Evolutionary conservation across 2,113 vertebrate genomes (phyloP).

Genomic region (Ginglymostoma cirratum): DNA sequence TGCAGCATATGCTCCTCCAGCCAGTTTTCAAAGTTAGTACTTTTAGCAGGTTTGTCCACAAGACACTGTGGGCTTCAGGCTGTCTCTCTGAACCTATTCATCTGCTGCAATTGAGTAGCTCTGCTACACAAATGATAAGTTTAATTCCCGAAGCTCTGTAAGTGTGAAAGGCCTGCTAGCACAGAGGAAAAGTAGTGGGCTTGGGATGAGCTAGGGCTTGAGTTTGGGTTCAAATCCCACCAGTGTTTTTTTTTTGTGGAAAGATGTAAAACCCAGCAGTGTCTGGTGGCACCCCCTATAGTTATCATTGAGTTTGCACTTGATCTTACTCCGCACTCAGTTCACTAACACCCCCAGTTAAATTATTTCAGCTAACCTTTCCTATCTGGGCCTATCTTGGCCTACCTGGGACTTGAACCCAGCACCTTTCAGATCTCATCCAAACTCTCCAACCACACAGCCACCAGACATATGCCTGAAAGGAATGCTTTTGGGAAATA

Average conservation of each 20-base stretch:
- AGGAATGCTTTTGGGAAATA: neutral
- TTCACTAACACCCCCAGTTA: neutral
- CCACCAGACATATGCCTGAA: neutral
- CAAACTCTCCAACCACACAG: neutral
- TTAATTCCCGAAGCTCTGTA: neutral
- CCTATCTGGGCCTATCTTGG: neutral
- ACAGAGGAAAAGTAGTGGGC: neutral
- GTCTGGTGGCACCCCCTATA: neutral
- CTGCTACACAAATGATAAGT: neutral
- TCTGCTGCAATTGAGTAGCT: neutral
- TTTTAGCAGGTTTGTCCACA: neutral
- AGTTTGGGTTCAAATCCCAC: neutral
- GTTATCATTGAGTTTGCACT: neutral
- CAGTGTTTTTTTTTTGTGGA: neutral
- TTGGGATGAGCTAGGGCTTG: accelerated
- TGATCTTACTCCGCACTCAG: neutral
- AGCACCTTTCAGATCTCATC: neutral
- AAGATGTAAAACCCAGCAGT: neutral
- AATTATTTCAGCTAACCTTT: neutral
- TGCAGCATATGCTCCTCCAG: neutral
- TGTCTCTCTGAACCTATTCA: neutral
- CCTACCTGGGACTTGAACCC: neutral
- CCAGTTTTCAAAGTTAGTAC: too few species aligned
- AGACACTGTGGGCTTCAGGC: accelerated
- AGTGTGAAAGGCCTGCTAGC: neutral